These are phyloP conservation scores for Garra rufa DNA, from an alignment of 2,113 vertebrate species.

Conservation along the genomic window DNA sequence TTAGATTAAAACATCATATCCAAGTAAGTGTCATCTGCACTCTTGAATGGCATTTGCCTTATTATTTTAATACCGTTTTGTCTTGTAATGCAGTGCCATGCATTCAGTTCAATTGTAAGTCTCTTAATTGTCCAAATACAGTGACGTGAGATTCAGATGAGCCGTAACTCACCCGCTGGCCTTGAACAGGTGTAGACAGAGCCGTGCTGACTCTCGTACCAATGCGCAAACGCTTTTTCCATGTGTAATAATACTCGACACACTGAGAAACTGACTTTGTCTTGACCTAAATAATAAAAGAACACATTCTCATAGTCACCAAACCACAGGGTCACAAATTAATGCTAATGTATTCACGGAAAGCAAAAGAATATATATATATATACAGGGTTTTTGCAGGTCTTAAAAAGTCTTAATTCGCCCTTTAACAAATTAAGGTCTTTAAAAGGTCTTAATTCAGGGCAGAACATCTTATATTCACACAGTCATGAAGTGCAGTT, in stretches of 20 bases:
- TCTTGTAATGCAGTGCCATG: too few species aligned
- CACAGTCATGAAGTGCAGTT: too few species aligned
- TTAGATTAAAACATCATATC: too few species aligned
- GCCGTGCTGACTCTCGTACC: constrained; percentile 78
- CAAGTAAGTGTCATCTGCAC: too few species aligned
- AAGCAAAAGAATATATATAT: background rate
- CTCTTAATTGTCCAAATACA: background rate
- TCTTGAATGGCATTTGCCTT: too few species aligned
- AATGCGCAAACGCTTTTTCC: constrained; percentile 87
- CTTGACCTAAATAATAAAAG: constrained; percentile 78
- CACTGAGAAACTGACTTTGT: constrained; percentile 90
- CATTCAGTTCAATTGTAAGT: too few species aligned
- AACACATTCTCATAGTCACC: background rate
- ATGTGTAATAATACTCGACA: constrained; percentile 94
- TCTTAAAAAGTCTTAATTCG: background rate
- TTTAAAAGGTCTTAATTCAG: background rate
- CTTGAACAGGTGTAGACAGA: constrained; percentile 73
- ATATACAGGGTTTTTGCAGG: background rate
- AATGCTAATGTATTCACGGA: background rate
- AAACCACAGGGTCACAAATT: background rate
- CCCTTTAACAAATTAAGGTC: background rate
- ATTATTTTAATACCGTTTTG: too few species aligned
- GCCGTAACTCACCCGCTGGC: constrained; percentile 73
- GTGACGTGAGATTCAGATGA: background rate
- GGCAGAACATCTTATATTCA: too few species aligned